Evolutionary conservation across 1,140 invertebrate species (phyloP), one percentile per base, ranked within the genome.

Genomic region (Cephus cinctus): DNA sequence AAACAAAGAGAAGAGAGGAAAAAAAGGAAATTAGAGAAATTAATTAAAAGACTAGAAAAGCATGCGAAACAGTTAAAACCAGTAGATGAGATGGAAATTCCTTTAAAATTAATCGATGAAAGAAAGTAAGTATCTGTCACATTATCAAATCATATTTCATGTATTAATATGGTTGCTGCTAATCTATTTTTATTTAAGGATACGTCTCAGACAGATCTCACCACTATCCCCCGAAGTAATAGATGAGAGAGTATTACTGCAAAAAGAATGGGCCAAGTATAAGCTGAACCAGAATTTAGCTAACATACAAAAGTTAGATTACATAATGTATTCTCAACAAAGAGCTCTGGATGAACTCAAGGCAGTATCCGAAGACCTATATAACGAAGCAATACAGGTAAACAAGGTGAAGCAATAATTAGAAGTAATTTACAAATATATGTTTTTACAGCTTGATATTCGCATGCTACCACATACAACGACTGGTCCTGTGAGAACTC

Each of bases 11-110:
- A 92, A 69, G 91, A 94, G 11, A 80, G 88, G 39, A 87, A 77
- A 57, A 86, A 83, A 50, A 91, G 80, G 61, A 91, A 86, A 73
- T 54, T 96, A 14, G 90, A 93, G 67, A 94, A 93, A 69, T 80
- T 82, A 64, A 95, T 96, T 57, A 78, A 86, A 38, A 78, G 81
- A 51, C 68, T 95, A 19, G 83, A 92, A 63, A 94, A 88, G 69
- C 80, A 83, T 76, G 74, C 85, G 0, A 77, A 81, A 46, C 86
- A 92, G 63, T 67, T 92, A 14, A 95, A 95, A 73, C 90, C 92
- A 1, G 82, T 95, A 40, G 81, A 84, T 50, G 92, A 95, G 76
- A 59, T 84, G 34, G 88, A 94, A 76, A 70, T 89, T 6, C 83
- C 89, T 1, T 55, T 82, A 22, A 66, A 79, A 34, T 56, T 93